A percentile compares a stretch with the other conserved stretches of the same genome.
Evolutionary conservation across 2,113 vertebrate species (phyloP).

Genomic region (Brienomyrus longianalis): DNA sequence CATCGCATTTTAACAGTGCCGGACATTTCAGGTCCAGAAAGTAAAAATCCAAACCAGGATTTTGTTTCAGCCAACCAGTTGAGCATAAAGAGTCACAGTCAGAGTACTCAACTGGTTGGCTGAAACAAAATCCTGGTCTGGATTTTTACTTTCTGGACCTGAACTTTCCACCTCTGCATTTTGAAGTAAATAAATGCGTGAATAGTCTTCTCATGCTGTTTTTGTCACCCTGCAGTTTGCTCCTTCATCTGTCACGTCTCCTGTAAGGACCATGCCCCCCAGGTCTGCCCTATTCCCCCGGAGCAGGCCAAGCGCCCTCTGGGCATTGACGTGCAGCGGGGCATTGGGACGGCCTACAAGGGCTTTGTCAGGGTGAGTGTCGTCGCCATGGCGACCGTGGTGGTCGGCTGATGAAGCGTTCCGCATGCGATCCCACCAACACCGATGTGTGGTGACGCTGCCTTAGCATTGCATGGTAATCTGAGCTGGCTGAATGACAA

Average conservation of each 20-base stretch:
- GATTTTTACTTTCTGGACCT: no score
- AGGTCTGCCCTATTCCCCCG: slow-evolving; percentile 87
- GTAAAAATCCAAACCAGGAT: no score
- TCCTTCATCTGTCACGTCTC: slow-evolving; percentile 89
- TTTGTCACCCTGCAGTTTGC: slow-evolving; percentile 69
- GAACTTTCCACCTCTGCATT: neutral
- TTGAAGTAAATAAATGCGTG: neutral
- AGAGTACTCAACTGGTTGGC: no score
- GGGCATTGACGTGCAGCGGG: slow-evolving; percentile 90
- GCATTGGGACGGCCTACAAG: slow-evolving; percentile 94
- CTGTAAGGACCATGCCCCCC: slow-evolving; percentile 87
- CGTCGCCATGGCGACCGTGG: neutral
- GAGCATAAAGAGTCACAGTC: no score
- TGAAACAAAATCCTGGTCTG: no score
- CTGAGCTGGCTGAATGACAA: neutral
- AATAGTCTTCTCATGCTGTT: slow-evolving; percentile 24
- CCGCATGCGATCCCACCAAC: neutral
- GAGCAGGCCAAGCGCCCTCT: slow-evolving; percentile 92
- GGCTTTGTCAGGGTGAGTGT: slow-evolving; percentile 84
- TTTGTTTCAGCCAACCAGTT: no score
- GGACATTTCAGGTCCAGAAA: no score
- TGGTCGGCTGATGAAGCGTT: neutral
- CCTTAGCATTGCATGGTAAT: neutral
- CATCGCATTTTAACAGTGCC: no score
- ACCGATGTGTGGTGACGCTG: neutral